Evolutionary conservation across 2,113 vertebrate species (phyloP), one percentile per base, ranked within the genome.

Genomic region (human (Homo sapiens)): DNA sequence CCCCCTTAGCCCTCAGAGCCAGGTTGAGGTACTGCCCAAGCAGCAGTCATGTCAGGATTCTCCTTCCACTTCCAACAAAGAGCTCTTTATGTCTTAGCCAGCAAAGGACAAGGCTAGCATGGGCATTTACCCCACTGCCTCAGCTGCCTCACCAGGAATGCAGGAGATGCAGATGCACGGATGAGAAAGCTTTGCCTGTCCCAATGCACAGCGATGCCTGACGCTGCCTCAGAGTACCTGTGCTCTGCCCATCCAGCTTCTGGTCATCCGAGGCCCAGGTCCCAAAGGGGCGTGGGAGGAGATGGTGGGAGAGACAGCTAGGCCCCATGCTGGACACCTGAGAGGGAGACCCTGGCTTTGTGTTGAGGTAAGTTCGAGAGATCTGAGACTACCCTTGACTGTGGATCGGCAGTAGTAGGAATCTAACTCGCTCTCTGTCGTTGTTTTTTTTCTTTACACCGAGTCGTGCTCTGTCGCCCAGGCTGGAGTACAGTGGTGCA

Each of bases 281-380:
- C 22, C 22, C 17, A 7, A 11, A 57, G n/a, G 30, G 43, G 13
- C 1, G 0, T 25, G 38, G 40, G 68, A 92, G n/a, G 73, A 80
- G 27, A 55, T 0, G 1, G 30, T 13, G 10, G 38, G 38, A 35
- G 43, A 59, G 3, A 2, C 0, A 6, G 43, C 32, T 45, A 55
- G 18, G n/a, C 52, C 43, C n/a, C 40, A n/a, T 12, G 0, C 5
- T 0, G 27, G 17, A 10, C 10, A 1, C 59, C 35, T 1, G 10
- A 43, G 38, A 45, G 1, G 11, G 6, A 73, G 4, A 7, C 0
- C 10, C 35, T 40, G 1, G 1, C 17, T 14, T 12, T 1, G 0
- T 6, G 30, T 12, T 4, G 3, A 6, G 13, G 17, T 45, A 23
- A 57, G 57, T 11, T 5, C 0, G 0, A 23, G 40, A 38, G 50